Conservation (phyloP, 1,140 invertebrate species). For the Calliopsis andreniformis region DNA sequence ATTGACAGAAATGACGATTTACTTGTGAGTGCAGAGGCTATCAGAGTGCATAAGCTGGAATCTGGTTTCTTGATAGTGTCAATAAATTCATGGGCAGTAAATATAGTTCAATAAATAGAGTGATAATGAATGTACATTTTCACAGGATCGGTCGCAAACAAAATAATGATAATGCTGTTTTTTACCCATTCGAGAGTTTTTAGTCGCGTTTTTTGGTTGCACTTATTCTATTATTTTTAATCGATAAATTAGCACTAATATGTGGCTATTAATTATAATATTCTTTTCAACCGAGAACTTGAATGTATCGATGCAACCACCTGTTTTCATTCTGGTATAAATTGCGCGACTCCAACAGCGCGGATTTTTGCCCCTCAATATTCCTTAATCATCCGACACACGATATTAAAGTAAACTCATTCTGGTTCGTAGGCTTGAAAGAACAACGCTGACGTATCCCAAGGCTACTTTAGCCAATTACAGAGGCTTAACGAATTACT, state of each 20-base stretch:
- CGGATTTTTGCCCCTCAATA: background rate
- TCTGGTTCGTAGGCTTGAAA: background rate
- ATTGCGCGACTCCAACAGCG: constrained; percentile 1
- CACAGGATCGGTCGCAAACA: too few relatives aligned
- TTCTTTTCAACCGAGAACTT: background rate
- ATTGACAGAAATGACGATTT: too few relatives aligned
- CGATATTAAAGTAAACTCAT: background rate
- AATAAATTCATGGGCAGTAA: background rate
- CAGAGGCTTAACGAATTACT: background rate
- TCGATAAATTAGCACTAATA: constrained; percentile 15
- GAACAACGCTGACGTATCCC: background rate
- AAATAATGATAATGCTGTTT: too few relatives aligned
- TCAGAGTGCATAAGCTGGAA: too few relatives aligned
- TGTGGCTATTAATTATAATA: constrained; percentile 19
- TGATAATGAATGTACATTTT: too few relatives aligned
- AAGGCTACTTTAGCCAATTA: background rate
- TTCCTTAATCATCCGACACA: constrained; percentile 11
- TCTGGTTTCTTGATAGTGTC: background rate
- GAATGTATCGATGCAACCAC: background rate
- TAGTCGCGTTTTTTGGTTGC: too few relatives aligned
- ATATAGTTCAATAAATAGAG: too few relatives aligned
- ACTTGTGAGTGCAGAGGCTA: too few relatives aligned
- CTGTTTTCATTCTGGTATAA: constrained; percentile 1
- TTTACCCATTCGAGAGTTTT: too few relatives aligned
- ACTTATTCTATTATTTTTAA: too few relatives aligned